Conservation (phyloP, 1,140 invertebrate genomes). For the Drosophila burlai region DNA sequence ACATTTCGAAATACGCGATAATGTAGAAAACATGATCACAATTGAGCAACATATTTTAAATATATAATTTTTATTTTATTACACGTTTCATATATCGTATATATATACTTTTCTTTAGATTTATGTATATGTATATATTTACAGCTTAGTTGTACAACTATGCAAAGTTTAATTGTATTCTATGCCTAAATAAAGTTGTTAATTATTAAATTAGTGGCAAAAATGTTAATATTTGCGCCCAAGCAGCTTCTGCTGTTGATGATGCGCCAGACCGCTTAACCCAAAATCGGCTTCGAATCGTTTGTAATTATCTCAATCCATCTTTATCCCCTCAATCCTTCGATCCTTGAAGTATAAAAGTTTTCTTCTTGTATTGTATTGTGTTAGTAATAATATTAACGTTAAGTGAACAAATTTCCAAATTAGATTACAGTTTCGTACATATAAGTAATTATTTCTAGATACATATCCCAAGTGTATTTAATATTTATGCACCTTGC, state of each 20-base stretch:
- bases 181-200: slow-evolving; percentile 65
- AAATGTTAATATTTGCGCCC: slow-evolving; percentile 63
- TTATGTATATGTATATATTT: slow-evolving; percentile 77
- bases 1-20: background rate
- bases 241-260: slow-evolving; percentile 27
- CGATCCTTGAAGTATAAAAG: slow-evolving; percentile 63
- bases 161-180: slow-evolving; percentile 65
- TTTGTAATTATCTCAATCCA: slow-evolving; percentile 26
- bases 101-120: slow-evolving; percentile 66
- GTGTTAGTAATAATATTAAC: slow-evolving; percentile 55
- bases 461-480: slow-evolving; percentile 14
- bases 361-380: slow-evolving; percentile 27
- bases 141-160: slow-evolving; percentile 73
- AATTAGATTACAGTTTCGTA: slow-evolving; percentile 60
- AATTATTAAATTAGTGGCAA: slow-evolving; percentile 71
- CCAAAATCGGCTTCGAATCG: slow-evolving; percentile 26
- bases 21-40: background rate
- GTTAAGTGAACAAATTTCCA: slow-evolving; percentile 52
- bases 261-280: slow-evolving; percentile 16
- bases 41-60: slow-evolving; percentile 66
- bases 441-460: slow-evolving; percentile 41
- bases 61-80: slow-evolving; percentile 81
- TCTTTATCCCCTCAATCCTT: slow-evolving; percentile 46
- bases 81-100: slow-evolving; percentile 79
- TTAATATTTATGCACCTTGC: slow-evolving; percentile 53